Evolutionary conservation across 1,140 invertebrate species (phyloP).

Genomic region (Drosophila parvula): DNA sequence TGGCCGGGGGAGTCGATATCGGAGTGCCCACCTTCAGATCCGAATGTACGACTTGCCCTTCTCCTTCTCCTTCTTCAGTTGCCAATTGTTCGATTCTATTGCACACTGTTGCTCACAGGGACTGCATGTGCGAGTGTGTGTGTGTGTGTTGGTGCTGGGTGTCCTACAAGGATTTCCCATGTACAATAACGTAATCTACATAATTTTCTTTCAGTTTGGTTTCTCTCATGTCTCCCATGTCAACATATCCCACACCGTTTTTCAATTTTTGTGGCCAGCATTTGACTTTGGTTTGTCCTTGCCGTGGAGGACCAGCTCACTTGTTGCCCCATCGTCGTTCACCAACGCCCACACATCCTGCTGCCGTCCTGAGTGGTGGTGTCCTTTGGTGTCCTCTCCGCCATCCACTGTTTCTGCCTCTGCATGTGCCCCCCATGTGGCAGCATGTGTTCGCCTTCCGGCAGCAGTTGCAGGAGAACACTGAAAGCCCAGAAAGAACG

Average conservation of each 20-base stretch:
- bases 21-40: constrained; percentile 12
- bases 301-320: constrained; percentile 42
- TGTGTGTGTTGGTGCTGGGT: constrained; percentile 21
- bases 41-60: constrained; percentile 24
- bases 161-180: constrained; percentile 68
- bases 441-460: constrained; percentile 69
- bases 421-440: constrained; percentile 19
- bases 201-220: constrained; percentile 78
- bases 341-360: constrained; percentile 11
- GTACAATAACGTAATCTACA: constrained; percentile 82
- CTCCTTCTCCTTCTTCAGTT: constrained; percentile 35
- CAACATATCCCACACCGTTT: constrained; percentile 76
- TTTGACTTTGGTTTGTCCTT: constrained; percentile 68
- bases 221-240: constrained; percentile 75
- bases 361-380: not conserved
- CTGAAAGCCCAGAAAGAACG: constrained; percentile 15
- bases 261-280: constrained; percentile 61
- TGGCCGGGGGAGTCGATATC: constrained; percentile 6
- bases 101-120: constrained; percentile 74
- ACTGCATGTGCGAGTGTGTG: constrained; percentile 6
- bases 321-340: constrained; percentile 55
- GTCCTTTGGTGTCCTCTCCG: constrained; percentile 14
- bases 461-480: constrained; percentile 38
- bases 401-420: constrained; percentile 3
- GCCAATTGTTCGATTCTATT: constrained; percentile 78